Percentiles rank a stretch among this genome's conserved stretches.
Evolutionary conservation across 1,140 invertebrate genomes (phyloP).

Genomic region (Augochlora pura): DNA sequence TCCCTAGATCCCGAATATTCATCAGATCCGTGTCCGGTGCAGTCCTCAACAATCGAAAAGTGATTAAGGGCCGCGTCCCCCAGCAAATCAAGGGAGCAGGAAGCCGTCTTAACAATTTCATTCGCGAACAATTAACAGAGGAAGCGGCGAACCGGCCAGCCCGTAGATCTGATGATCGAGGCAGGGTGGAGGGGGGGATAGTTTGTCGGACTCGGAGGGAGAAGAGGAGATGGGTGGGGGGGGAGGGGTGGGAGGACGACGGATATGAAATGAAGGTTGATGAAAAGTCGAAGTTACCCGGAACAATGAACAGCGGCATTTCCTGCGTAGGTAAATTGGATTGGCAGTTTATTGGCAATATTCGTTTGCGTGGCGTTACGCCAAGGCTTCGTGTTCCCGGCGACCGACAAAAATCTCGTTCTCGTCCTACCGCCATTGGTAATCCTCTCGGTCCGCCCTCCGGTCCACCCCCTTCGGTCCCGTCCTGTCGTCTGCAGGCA

Average conservation of each 20-base stretch:
- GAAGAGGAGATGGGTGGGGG: background rate
- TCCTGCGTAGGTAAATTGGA: conserved; percentile 69
- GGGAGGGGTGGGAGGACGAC: too few species aligned
- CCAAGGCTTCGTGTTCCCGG: conserved; percentile 54
- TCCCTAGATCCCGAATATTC: too few species aligned
- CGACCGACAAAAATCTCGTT: conserved; percentile 61
- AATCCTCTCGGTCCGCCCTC: conserved; percentile 10
- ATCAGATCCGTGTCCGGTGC: too few species aligned
- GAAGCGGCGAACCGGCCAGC: too few species aligned
- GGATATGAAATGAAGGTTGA: conserved; percentile 6
- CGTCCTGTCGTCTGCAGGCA: conserved; percentile 8
- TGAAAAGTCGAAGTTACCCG: conserved; percentile 33
- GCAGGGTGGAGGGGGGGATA: too few species aligned
- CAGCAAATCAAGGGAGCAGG: too few species aligned
- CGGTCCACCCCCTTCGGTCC: conserved; percentile 10
- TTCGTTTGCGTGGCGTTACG: conserved; percentile 69
- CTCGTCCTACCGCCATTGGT: background rate
- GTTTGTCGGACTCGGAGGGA: background rate
- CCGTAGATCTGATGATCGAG: too few species aligned
- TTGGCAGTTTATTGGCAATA: conserved; percentile 72
- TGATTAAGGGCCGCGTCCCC: too few species aligned
- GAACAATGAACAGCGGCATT: conserved; percentile 39
- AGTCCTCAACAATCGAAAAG: too few species aligned
- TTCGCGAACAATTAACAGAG: too few species aligned
- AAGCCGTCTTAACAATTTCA: too few species aligned